A percentile compares a stretch with the other conserved stretches of the same genome.
phyloP scores from a whole-genome alignment of 2,888 invertebrate genomes.

The Odontomyia ornata region DNA sequence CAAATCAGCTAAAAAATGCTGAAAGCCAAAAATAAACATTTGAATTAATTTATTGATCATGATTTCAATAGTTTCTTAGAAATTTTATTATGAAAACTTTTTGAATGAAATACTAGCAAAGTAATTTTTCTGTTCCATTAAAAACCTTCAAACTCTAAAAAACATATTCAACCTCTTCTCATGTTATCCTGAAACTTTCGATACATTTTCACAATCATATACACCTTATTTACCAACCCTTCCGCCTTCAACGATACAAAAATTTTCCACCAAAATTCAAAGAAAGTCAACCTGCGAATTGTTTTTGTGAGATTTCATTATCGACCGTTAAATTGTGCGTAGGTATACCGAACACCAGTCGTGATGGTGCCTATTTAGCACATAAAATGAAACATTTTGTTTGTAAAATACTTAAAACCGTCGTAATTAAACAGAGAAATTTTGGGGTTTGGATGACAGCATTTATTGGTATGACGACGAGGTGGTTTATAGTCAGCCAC shows the following conservation, averaged over 20 bases:
- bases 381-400: conserved; percentile 39
- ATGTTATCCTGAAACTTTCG: too few species aligned
- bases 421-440: conserved; percentile 26
- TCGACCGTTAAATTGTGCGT: not conserved
- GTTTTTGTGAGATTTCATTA: conserved; percentile 13
- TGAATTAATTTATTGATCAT: too few species aligned
- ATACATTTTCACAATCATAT: too few species aligned
- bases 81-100: too few species aligned
- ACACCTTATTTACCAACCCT: not conserved
- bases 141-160: too few species aligned
- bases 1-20: too few species aligned
- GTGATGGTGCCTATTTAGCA: conserved; percentile 6
- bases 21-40: too few species aligned
- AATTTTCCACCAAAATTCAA: not conserved
- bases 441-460: conserved; percentile 20
- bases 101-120: too few species aligned
- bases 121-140: too few species aligned
- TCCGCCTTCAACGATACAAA: not conserved
- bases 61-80: too few species aligned
- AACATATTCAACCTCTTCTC: too few species aligned
- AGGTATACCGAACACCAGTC: not conserved
- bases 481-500: conserved; percentile 2
- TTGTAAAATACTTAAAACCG: conserved; percentile 37
- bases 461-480: conserved; percentile 9
- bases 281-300: not conserved